Conservation (phyloP, 2,797 vertebrate genomes). For the Anabacerthia variegaticeps region DNA sequence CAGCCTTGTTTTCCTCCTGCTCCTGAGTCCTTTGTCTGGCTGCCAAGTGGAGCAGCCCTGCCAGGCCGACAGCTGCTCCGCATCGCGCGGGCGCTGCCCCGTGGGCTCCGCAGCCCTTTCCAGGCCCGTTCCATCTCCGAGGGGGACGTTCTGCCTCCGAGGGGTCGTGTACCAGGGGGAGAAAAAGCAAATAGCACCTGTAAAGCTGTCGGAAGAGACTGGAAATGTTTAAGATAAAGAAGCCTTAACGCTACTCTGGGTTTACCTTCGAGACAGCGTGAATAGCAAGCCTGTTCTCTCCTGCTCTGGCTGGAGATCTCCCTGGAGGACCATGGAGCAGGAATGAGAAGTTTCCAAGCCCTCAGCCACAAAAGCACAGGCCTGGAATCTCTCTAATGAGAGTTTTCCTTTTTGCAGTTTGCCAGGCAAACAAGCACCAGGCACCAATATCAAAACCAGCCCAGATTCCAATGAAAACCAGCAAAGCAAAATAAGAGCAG, state of each 20-base stretch:
- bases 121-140: slow-evolving; percentile 33
- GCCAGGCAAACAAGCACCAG: slow-evolving; percentile 51
- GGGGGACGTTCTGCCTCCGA: background rate
- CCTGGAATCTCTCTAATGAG: slow-evolving; percentile 49
- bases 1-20: slow-evolving; percentile 56
- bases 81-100: slow-evolving; percentile 48
- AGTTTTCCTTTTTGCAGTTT: slow-evolving; percentile 43
- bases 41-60: slow-evolving; percentile 58
- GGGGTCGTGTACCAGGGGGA: background rate
- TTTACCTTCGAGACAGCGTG: background rate
- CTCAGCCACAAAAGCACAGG: slow-evolving; percentile 40
- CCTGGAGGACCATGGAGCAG: background rate
- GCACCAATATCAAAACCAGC: slow-evolving; percentile 50
- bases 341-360: slow-evolving; percentile 54
- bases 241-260: background rate
- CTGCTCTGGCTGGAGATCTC: slow-evolving; percentile 13
- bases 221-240: background rate
- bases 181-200: background rate
- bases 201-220: background rate
- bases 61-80: slow-evolving; percentile 60
- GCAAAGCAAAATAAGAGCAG: background rate
- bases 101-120: background rate
- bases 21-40: slow-evolving; percentile 56
- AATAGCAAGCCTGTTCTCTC: background rate
- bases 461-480: slow-evolving; percentile 40